Base-by-base conservation (phyloP, 2,888 invertebrate genomes). In the Thalpophila matura region DNA sequence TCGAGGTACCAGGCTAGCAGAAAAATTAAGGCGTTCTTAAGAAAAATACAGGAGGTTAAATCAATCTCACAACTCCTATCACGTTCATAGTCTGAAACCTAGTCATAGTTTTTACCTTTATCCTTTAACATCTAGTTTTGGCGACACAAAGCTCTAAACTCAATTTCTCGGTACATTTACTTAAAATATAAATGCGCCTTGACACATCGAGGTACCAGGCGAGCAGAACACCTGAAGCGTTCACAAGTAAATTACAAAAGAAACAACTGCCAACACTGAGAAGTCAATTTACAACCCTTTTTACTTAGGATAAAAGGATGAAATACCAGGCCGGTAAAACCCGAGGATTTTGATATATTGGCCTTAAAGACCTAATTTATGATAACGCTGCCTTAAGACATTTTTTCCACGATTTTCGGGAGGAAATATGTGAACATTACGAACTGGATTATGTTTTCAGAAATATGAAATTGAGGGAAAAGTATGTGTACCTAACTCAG, bases 271-370 rank as follows among this genome's bases (percentile, higher is more conserved):
- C 22, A 37, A 7, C 14, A 55, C 59, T 56, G 74, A 59, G 33
- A 29, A 67, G 57, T 62, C 69, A 62, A 77, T 74, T 77, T 56
- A 59, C 42, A 76, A 66, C 37, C 61, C 57, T 53, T 74, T 57
- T 54, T 42, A 33, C 54, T 26, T 18, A 3, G 47, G 33, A 57
- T 54, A 74, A 63, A 49, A 10, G 43, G 58, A 57, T 47, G 33
- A 50, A 77, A 61, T 20, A 42, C 12, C 37, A 22, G 0, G 26
- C 33, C 50, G 9, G 57, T 40, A 26, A 33, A 70, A 51, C 38
- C 53, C 55, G 33, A 37, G 55, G 56, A 57, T 57, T 59, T 59
- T 60, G 53, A 60, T 56, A 57, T 57, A 60, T 76, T 53, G 6
- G 18, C 12, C 9, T 51, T 47, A 50, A 63, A 62, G 29, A 58